These are phyloP conservation scores for Leptinotarsa rubiginosa DNA, from an alignment of 2,888 invertebrate genomes.

Conservation along the genomic window DNA sequence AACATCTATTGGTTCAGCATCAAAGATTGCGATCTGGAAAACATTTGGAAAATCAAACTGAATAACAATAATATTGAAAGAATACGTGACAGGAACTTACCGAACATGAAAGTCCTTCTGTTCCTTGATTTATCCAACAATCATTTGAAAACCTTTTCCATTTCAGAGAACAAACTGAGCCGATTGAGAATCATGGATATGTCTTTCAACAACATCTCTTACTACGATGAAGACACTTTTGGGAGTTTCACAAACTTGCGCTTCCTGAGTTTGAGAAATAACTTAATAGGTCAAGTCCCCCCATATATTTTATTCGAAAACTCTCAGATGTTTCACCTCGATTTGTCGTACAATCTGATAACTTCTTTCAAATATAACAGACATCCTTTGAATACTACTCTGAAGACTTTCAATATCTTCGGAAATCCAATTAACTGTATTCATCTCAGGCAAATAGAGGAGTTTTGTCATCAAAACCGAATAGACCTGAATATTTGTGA, in stretches of 20 bases:
- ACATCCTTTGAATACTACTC: not conserved
- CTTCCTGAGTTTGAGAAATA: constrained; percentile 8
- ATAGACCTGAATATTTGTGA: not conserved
- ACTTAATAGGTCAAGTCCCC: not conserved
- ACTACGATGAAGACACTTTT: not conserved
- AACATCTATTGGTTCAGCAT: not conserved
- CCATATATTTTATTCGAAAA: not conserved
- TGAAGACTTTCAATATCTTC: not conserved
- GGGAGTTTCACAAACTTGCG: not conserved
- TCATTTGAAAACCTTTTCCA: not conserved
- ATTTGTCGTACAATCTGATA: constrained; percentile 13
- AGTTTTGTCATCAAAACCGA: not conserved
- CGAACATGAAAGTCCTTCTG: not conserved
- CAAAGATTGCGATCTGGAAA: not conserved
- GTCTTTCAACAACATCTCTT: not conserved
- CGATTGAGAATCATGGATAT: not conserved
- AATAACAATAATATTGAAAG: not conserved
- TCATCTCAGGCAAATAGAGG: not conserved
- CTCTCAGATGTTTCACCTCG: not conserved
- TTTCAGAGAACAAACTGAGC: not conserved
- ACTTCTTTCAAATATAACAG: constrained; percentile 3
- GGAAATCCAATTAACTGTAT: constrained; percentile 2
- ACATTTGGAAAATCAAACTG: constrained; percentile 7
- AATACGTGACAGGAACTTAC: not conserved
- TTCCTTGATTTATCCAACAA: constrained; percentile 10